Percentiles rank a stretch among this genome's conserved stretches.
These are phyloP conservation scores for Artibeus lituratus DNA, from an alignment of 2,797 vertebrate species.

Conservation along the genomic window DNA sequence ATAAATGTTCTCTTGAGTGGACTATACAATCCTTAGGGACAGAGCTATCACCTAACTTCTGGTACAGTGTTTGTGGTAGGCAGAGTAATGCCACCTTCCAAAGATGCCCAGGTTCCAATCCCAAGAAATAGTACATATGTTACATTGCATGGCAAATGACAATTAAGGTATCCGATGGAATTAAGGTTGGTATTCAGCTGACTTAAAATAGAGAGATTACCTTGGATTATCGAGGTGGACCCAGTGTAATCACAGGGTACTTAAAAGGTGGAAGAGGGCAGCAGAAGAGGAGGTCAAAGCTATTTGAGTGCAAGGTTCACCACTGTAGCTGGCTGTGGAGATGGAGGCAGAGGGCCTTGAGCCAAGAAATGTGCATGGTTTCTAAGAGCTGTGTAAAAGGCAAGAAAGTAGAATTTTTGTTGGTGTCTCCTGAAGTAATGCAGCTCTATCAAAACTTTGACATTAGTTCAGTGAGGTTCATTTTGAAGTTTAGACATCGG, in stretches of 20 bases:
- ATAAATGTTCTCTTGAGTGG: background rate
- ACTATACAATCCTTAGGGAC: background rate
- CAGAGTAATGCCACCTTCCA: background rate
- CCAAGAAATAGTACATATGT: background rate
- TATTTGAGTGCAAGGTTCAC: background rate
- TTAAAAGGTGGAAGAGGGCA: background rate
- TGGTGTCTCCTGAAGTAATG: background rate
- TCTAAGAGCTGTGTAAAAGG: background rate
- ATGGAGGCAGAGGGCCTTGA: background rate
- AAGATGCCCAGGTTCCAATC: background rate
- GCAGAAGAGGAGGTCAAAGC: background rate
- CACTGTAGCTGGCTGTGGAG: background rate
- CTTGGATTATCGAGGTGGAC: background rate
- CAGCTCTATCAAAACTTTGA: background rate
- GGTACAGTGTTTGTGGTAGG: background rate
- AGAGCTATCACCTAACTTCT: background rate
- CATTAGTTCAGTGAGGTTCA: background rate
- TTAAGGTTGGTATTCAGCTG: background rate
- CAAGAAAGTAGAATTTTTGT: background rate
- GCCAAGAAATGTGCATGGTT: background rate
- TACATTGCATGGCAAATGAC: background rate
- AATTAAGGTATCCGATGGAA: background rate
- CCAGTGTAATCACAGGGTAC: background rate
- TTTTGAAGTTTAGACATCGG: background rate
- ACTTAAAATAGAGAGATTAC: background rate